Evolutionary conservation across 2,888 invertebrate species (phyloP).

Genomic region (Noctua janthina): DNA sequence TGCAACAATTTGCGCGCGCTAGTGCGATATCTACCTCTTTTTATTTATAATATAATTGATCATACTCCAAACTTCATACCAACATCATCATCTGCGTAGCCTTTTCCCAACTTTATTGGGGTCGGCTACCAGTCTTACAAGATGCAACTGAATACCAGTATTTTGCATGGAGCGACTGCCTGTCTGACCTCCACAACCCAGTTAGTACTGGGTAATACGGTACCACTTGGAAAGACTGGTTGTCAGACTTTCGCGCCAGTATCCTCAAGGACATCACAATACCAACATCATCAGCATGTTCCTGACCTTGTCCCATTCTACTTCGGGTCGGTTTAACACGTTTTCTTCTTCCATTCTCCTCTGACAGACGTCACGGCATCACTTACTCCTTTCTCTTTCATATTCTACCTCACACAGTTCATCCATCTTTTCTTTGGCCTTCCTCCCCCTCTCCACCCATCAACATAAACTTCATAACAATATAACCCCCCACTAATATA

Average conservation of each 20-base stretch:
- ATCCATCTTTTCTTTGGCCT: too few species aligned
- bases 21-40: too few species aligned
- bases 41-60: background rate
- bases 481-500: constrained; percentile 3
- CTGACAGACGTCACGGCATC: too few species aligned
- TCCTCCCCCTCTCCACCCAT: too few species aligned
- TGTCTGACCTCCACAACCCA: background rate
- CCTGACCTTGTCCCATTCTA: too few species aligned
- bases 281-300: background rate
- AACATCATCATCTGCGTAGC: too few species aligned
- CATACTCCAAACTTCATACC: background rate
- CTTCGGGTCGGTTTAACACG: too few species aligned
- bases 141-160: background rate
- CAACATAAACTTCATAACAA: background rate
- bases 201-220: background rate
- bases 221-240: background rate
- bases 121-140: background rate
- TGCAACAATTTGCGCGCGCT: too few species aligned
- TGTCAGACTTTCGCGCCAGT: background rate
- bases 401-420: too few species aligned
- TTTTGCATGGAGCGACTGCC: background rate
- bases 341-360: too few species aligned
- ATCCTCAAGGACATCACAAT: background rate
- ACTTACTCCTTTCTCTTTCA: too few species aligned
- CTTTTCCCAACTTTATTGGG: background rate